Conservation (phyloP, 2,888 invertebrate species). For the Drosophila austrosaltans region DNA sequence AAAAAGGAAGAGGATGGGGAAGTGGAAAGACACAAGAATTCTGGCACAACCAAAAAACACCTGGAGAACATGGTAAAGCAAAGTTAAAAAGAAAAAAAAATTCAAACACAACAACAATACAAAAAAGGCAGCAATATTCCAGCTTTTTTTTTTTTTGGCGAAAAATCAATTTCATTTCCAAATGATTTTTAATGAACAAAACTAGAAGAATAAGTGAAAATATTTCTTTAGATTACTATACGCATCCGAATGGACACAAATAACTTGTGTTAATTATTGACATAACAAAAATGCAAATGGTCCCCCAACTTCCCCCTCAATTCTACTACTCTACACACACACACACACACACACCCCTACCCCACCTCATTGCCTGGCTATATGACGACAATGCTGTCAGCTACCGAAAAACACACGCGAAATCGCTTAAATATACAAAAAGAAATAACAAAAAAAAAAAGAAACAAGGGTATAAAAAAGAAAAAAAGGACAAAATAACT, state of each 20-base stretch:
- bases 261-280: slow-evolving; percentile 72
- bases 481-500: slow-evolving; percentile 6
- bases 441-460: slow-evolving; percentile 18
- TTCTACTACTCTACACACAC: background rate
- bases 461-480: background rate
- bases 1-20: slow-evolving; percentile 17
- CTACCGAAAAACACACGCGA: slow-evolving; percentile 57
- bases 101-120: slow-evolving; percentile 35
- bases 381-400: slow-evolving; percentile 63
- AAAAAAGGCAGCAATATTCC: slow-evolving; percentile 49
- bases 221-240: slow-evolving; percentile 30
- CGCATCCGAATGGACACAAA: slow-evolving; percentile 51
- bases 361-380: slow-evolving; percentile 35
- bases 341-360: background rate
- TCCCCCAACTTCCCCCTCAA: background rate
- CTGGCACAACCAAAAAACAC: slow-evolving; percentile 55
- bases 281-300: slow-evolving; percentile 69
- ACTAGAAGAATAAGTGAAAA: slow-evolving; percentile 12
- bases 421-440: slow-evolving; percentile 61
- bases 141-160: slow-evolving; percentile 52
- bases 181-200: slow-evolving; percentile 64
- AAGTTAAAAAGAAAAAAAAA: slow-evolving; percentile 18
- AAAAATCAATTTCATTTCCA: slow-evolving; percentile 71
- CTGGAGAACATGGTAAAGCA: slow-evolving; percentile 36
- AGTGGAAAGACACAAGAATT: slow-evolving; percentile 38